These are phyloP conservation scores for Hippoglossus stenolepis DNA, from an alignment of 2,113 vertebrate genomes.

Conservation along the genomic window DNA sequence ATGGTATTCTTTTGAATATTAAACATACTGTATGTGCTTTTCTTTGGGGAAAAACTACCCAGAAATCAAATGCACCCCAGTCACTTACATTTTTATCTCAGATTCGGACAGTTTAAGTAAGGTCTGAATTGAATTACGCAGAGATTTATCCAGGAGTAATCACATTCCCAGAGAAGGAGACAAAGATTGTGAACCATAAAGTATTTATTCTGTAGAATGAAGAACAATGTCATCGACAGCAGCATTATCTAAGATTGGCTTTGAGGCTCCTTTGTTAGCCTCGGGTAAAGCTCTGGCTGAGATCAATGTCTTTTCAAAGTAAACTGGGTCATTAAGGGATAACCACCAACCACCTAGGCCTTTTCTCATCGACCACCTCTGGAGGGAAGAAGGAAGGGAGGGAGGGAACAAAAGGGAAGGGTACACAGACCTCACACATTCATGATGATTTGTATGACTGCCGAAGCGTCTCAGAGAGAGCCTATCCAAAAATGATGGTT, in stretches of 20 bases:
- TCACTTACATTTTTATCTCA: constrained; percentile 9
- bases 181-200: constrained; percentile 29
- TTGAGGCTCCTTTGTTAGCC: constrained; percentile 65
- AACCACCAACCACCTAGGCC: constrained; percentile 75
- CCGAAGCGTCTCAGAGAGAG: background rate
- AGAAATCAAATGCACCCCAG: constrained; percentile 3
- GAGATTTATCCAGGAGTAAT: constrained; percentile 28
- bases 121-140: constrained; percentile 7
- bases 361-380: constrained; percentile 73
- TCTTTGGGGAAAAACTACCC: background rate
- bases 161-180: constrained; percentile 16
- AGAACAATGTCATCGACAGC: constrained; percentile 32
- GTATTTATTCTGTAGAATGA: constrained; percentile 38
- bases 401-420: constrained; percentile 54
- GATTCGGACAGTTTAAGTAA: constrained; percentile 5
- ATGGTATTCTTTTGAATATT: constrained; percentile 1
- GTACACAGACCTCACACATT: constrained; percentile 45
- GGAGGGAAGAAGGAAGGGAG: constrained; percentile 39
- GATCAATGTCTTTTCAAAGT: constrained; percentile 79
- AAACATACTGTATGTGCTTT: background rate
- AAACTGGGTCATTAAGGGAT: constrained; percentile 79
- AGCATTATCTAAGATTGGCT: constrained; percentile 47
- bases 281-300: constrained; percentile 54
- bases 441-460: constrained; percentile 33
- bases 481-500: background rate